Percentiles rank a stretch among this genome's conserved stretches.
phyloP scores from a whole-genome alignment of 2,113 vertebrate species.

The Vidua macroura region DNA sequence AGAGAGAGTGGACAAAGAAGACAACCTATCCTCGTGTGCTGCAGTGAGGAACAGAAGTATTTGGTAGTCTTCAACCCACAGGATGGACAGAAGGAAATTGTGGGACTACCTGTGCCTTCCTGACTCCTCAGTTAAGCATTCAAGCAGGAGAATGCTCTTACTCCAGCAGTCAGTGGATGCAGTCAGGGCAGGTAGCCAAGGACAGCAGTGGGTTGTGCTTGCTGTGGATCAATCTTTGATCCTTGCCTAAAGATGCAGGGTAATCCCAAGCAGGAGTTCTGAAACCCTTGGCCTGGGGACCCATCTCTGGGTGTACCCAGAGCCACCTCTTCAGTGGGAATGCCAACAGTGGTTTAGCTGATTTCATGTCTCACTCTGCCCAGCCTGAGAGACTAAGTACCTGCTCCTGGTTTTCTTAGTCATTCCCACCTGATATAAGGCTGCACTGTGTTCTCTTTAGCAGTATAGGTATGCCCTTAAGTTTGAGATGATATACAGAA shows the following conservation, averaged over 20 bases:
- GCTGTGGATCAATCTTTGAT: neutral
- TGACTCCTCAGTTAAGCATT: neutral
- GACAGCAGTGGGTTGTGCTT: neutral
- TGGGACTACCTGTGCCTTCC: neutral
- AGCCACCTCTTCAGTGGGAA: neutral
- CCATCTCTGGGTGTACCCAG: neutral
- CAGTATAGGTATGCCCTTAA: neutral
- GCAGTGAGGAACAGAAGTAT: neutral
- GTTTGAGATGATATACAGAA: neutral
- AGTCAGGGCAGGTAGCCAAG: neutral
- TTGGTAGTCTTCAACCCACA: neutral
- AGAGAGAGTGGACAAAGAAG: neutral
- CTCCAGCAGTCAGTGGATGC: neutral
- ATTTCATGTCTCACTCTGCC: neutral
- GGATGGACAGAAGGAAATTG: neutral
- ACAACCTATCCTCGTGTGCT: neutral
- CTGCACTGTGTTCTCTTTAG: neutral
- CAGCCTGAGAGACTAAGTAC: neutral
- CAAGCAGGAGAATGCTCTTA: neutral
- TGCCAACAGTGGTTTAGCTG: neutral
- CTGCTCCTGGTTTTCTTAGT: fast-evolving
- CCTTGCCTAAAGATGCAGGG: neutral
- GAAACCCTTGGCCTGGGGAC: neutral
- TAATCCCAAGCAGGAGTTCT: neutral
- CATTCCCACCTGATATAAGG: neutral